These are phyloP conservation scores for Fabriciana adippe DNA, from an alignment of 2,888 invertebrate species.

Conservation along the genomic window DNA sequence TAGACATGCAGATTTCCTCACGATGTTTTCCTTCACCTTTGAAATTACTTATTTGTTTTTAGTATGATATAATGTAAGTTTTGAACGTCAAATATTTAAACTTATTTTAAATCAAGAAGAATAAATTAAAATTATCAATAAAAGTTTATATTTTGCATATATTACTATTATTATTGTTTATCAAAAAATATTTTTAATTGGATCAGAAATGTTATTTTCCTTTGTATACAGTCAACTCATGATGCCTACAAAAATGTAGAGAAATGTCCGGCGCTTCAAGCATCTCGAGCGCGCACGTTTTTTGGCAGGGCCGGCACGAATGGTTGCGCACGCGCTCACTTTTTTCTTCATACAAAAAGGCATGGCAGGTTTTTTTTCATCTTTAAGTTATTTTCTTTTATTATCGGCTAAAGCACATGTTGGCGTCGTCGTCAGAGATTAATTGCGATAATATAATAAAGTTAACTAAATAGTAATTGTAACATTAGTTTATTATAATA, in stretches of 20 bases:
- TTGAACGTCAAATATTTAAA: no score
- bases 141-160: no score
- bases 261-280: slow-evolving; percentile 67
- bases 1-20: no score
- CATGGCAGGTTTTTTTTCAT: slow-evolving; percentile 27
- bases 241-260: slow-evolving; percentile 38
- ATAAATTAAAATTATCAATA: no score
- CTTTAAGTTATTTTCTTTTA: slow-evolving; percentile 4
- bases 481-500: not conserved
- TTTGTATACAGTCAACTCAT: slow-evolving; percentile 4
- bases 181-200: no score
- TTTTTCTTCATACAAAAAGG: slow-evolving; percentile 27
- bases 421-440: slow-evolving; percentile 20
- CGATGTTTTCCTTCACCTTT: no score
- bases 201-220: not conserved
- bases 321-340: slow-evolving; percentile 55
- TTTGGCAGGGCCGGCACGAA: slow-evolving; percentile 73
- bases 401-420: slow-evolving; percentile 11
- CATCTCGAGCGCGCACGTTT: slow-evolving; percentile 67
- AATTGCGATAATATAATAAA: slow-evolving; percentile 5
- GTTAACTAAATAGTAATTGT: not conserved
- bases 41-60: no score
- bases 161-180: no score
- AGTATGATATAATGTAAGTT: no score
- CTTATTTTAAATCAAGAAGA: no score